A percentile compares a stretch with the other conserved stretches of the same genome.
Conservation (phyloP, 2,113 vertebrate genomes). For the Octodon degus region DNA sequence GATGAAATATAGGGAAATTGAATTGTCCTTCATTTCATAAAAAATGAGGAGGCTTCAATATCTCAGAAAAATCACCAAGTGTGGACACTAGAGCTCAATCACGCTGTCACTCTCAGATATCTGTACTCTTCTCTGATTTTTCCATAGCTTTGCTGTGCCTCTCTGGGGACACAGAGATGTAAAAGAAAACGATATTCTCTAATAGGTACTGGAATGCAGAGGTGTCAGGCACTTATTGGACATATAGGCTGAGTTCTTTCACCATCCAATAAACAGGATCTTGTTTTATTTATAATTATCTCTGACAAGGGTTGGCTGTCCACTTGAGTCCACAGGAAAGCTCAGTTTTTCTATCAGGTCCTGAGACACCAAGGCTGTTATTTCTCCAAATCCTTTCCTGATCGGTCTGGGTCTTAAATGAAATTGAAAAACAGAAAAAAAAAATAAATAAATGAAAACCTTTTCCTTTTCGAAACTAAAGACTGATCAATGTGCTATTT, state of each 20-base stretch:
- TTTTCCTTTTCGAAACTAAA: neutral
- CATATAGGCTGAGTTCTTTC: neutral
- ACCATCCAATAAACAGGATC: neutral
- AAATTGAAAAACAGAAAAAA: neutral
- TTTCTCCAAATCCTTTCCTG: neutral
- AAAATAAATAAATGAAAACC: neutral
- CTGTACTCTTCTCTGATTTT: neutral
- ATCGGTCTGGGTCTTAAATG: neutral
- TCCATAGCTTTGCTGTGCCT: fast-evolving
- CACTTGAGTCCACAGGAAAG: neutral
- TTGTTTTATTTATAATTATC: neutral
- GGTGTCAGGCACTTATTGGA: neutral
- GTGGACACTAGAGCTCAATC: fast-evolving
- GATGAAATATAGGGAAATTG: neutral
- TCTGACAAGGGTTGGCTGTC: neutral
- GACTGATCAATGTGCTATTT: neutral
- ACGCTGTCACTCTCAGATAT: neutral
- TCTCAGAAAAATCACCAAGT: neutral
- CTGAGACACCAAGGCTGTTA: neutral
- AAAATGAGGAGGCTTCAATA: neutral
- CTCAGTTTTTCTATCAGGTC: neutral
- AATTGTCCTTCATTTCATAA: neutral
- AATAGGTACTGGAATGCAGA: neutral
- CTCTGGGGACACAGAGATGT: neutral
- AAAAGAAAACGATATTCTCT: neutral